A percentile compares a stretch with the other conserved stretches of the same genome.
Conservation (phyloP, 1,140 invertebrate species). For the Drosophila grimshawi region DNA sequence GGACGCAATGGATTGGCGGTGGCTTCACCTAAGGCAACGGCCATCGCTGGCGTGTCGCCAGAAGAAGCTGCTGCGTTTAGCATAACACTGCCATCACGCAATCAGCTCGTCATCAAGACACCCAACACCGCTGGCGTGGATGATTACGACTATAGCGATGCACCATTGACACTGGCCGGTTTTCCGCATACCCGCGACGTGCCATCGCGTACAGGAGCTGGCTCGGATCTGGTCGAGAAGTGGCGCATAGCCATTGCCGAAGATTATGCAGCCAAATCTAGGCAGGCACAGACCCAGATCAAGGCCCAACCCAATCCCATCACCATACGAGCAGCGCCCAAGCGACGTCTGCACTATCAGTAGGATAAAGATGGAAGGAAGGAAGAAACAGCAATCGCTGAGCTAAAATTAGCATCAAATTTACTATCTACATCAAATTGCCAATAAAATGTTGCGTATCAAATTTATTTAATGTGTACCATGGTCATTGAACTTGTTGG, state of each 20-base stretch:
- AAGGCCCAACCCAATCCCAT: slow-evolving; percentile 31
- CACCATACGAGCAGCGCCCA: slow-evolving; percentile 57
- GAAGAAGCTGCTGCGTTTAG: slow-evolving; percentile 84
- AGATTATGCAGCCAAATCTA: slow-evolving; percentile 67
- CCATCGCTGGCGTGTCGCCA: slow-evolving; percentile 88
- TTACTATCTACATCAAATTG: slow-evolving; percentile 60
- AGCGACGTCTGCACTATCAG: slow-evolving; percentile 65
- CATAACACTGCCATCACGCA: slow-evolving; percentile 73
- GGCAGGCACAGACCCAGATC: slow-evolving; percentile 32
- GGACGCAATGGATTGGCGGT: slow-evolving; percentile 88
- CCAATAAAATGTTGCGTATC: slow-evolving; percentile 66
- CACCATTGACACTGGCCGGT: slow-evolving; percentile 34
- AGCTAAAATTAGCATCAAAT: slow-evolving; percentile 16
- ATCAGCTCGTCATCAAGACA: slow-evolving; percentile 77
- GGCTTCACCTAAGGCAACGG: slow-evolving; percentile 88
- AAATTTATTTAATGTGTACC: slow-evolving; percentile 1
- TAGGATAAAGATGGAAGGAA: slow-evolving; percentile 15
- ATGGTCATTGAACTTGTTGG: slow-evolving; percentile 53
- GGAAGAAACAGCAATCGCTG: not conserved
- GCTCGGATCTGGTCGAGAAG: slow-evolving; percentile 54
- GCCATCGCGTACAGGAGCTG: slow-evolving; percentile 38
- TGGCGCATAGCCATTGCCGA: slow-evolving; percentile 79
- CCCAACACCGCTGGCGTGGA: slow-evolving; percentile 66
- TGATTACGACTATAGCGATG: slow-evolving; percentile 74
- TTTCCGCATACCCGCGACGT: slow-evolving; percentile 56